A percentile compares a stretch with the other conserved stretches of the same genome.
These are phyloP conservation scores for Hemibagrus guttatus DNA, from an alignment of 2,797 vertebrate genomes.

Conservation along the genomic window DNA sequence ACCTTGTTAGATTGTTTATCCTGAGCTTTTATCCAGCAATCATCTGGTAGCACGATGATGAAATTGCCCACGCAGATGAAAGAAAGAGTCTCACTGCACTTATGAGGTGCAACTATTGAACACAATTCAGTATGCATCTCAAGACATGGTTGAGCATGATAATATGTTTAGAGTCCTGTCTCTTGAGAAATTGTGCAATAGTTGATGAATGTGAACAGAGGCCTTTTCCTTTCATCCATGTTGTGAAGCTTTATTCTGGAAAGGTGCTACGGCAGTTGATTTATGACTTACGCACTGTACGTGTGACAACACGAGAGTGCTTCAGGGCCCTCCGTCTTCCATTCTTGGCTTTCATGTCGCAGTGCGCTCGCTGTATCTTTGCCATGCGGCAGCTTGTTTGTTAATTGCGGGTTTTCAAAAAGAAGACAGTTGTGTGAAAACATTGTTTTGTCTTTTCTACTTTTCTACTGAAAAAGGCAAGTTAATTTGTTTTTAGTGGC, in stretches of 20 bases:
- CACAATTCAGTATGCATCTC: slow-evolving; percentile 12
- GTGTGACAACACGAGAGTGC: slow-evolving; percentile 39
- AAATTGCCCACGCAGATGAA: slow-evolving; percentile 38
- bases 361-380: background rate
- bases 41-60: slow-evolving; percentile 20
- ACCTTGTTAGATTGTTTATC: slow-evolving; percentile 9
- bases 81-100: background rate
- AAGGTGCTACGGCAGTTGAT: slow-evolving; percentile 44
- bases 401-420: slow-evolving; percentile 31
- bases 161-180: slow-evolving; percentile 1
- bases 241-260: slow-evolving; percentile 28
- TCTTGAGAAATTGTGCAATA: slow-evolving; percentile 18
- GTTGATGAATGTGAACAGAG: slow-evolving; percentile 45
- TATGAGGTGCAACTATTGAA: background rate
- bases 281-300: slow-evolving; percentile 43
- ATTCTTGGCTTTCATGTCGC: slow-evolving; percentile 6
- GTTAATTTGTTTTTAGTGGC: background rate
- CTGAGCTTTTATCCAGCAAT: background rate
- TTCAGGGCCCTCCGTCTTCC: slow-evolving; percentile 20
- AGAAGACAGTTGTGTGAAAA: slow-evolving; percentile 16
- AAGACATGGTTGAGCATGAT: slow-evolving; percentile 1
- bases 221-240: slow-evolving; percentile 39
- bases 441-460: slow-evolving; percentile 18
- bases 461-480: background rate
- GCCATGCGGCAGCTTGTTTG: background rate